These are phyloP conservation scores for Selene dorsalis DNA, from an alignment of 2,797 vertebrate genomes.

Conservation along the genomic window DNA sequence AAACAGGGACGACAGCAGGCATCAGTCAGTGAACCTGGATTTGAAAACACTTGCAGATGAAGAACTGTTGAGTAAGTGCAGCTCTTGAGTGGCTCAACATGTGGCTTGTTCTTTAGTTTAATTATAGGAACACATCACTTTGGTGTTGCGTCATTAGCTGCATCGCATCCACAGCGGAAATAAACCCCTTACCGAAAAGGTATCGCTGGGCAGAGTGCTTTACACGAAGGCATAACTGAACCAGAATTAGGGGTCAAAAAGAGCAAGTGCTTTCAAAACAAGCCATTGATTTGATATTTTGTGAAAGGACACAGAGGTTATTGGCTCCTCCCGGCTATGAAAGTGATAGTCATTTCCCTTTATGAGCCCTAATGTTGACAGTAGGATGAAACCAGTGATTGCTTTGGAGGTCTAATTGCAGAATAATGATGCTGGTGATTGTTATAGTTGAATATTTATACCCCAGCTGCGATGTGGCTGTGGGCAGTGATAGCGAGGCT, in stretches of 20 bases:
- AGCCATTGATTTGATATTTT: slow-evolving; percentile 27
- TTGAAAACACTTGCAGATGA: not conserved
- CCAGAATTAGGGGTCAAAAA: not conserved
- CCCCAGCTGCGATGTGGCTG: not conserved
- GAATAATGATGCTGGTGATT: slow-evolving; percentile 17
- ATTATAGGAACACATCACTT: slow-evolving; percentile 5
- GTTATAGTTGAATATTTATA: slow-evolving; percentile 35
- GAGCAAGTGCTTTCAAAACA: slow-evolving; percentile 10
- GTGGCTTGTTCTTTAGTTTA: slow-evolving; percentile 16
- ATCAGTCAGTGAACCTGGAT: not conserved
- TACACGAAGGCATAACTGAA: not conserved
- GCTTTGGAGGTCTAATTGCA: slow-evolving; percentile 31
- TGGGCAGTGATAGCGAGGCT: not conserved
- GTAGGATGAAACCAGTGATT: slow-evolving; percentile 15
- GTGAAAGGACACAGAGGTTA: slow-evolving; percentile 37
- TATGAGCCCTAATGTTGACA: slow-evolving; percentile 37
- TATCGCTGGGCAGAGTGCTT: not conserved
- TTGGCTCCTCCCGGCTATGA: slow-evolving; percentile 27
- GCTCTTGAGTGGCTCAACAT: slow-evolving; percentile 23
- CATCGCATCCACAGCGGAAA: slow-evolving; percentile 3
- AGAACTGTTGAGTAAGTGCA: not conserved
- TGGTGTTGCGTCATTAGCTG: slow-evolving; percentile 29
- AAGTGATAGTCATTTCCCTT: slow-evolving; percentile 6
- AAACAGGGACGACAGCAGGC: no score
- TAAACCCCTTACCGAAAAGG: slow-evolving; percentile 12